These are phyloP conservation scores for Leucopsar rothschildi DNA, from an alignment of 2,113 vertebrate genomes.

Conservation along the genomic window DNA sequence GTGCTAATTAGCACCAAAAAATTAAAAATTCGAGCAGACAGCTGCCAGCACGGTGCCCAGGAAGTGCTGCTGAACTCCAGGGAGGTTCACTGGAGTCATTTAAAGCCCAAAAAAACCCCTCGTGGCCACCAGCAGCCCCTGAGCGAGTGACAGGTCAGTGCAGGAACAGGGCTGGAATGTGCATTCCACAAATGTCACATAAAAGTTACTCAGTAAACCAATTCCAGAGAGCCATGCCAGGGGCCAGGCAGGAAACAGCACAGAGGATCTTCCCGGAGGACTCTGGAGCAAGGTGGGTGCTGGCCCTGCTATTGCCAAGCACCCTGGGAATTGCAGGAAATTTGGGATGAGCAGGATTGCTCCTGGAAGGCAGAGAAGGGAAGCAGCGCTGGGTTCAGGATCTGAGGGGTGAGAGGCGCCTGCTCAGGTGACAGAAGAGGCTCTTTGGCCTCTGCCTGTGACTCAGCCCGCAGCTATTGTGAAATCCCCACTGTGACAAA, in stretches of 20 bases:
- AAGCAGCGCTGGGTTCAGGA: neutral
- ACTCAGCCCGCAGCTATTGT: neutral
- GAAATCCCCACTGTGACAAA: neutral
- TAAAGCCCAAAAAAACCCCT: neutral
- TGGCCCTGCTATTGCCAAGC: neutral
- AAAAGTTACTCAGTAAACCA: neutral
- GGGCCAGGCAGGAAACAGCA: neutral
- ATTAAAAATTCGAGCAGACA: neutral
- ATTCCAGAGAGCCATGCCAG: neutral
- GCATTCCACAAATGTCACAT: neutral
- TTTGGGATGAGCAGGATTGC: neutral
- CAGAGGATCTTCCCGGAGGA: neutral
- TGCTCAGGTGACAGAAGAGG: neutral
- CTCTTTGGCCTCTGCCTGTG: neutral
- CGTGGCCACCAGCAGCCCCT: neutral
- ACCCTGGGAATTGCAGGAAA: rapidly evolving
- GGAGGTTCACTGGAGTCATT: neutral
- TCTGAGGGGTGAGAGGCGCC: neutral
- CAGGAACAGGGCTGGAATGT: neutral
- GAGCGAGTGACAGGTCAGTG: neutral
- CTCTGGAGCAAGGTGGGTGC: neutral
- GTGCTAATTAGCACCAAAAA: neutral
- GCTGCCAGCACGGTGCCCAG: neutral
- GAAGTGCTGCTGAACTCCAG: neutral
- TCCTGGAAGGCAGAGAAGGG: neutral